A percentile compares a stretch with the other conserved stretches of the same genome.
These are phyloP conservation scores for Todiramphus chloris DNA, from an alignment of 2,113 vertebrate species.

Conservation along the genomic window DNA sequence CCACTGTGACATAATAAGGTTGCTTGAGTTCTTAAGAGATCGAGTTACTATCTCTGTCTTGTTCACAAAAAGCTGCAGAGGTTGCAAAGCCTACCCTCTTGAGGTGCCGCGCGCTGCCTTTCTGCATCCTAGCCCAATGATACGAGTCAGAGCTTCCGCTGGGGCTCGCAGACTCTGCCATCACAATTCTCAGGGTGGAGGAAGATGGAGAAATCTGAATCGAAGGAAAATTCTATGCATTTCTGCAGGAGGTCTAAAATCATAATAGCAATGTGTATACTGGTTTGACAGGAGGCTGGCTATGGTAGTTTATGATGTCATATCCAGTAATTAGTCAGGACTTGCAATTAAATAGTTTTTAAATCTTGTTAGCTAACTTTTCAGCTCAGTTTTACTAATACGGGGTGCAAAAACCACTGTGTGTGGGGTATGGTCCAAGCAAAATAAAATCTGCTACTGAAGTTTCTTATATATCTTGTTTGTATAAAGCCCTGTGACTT, in stretches of 20 bases:
- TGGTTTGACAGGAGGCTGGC: neutral
- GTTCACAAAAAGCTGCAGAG: accelerated
- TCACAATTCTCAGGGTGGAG: neutral
- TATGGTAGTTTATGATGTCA: neutral
- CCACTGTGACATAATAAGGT: neutral
- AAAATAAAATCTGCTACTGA: neutral
- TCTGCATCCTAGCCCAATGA: neutral
- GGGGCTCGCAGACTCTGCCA: neutral
- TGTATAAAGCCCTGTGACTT: neutral
- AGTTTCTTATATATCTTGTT: neutral
- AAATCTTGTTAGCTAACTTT: neutral
- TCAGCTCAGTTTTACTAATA: neutral
- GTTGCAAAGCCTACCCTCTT: neutral
- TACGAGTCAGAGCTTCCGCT: neutral
- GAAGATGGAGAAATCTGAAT: neutral
- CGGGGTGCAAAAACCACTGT: accelerated
- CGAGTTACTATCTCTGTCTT: accelerated
- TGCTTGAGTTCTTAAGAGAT: neutral
- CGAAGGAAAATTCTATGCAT: neutral
- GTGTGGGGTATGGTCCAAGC: accelerated
- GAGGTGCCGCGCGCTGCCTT: neutral
- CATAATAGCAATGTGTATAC: accelerated
- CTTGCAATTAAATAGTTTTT: neutral
- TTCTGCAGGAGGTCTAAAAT: neutral
- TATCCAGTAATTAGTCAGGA: neutral